Conservation (phyloP, 2,888 invertebrate genomes). For the Bellardia bayeri region DNA sequence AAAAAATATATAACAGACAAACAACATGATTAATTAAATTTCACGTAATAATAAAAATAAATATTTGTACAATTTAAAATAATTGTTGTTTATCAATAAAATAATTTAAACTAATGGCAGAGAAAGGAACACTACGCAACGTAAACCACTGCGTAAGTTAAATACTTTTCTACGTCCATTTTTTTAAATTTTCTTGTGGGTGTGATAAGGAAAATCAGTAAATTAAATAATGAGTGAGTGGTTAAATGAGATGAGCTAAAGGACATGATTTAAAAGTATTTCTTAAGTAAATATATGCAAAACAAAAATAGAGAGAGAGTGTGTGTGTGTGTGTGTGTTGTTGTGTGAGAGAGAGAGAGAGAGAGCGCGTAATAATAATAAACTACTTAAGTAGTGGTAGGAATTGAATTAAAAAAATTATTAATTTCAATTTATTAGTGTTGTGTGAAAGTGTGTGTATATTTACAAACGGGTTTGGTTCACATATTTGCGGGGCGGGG, state of each 20-base stretch:
- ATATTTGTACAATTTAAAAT: slow-evolving; percentile 59
- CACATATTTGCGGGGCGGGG: slow-evolving; percentile 55
- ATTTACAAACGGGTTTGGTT: slow-evolving; percentile 70
- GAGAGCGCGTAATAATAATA: neutral
- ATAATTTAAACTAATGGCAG: slow-evolving; percentile 30
- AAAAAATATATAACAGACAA: slow-evolving; percentile 35
- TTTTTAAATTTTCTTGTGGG: neutral
- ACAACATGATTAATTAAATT: slow-evolving; percentile 3
- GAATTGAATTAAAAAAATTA: slow-evolving; percentile 20
- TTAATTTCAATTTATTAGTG: slow-evolving; percentile 22
- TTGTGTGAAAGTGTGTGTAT: neutral
- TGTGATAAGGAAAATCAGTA: neutral
- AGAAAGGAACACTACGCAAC: neutral
- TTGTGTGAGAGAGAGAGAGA: too few species aligned
- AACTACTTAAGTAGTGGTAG: neutral
- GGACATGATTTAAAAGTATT: neutral
- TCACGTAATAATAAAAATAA: slow-evolving; percentile 40
- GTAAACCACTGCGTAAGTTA: neutral
- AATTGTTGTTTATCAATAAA: slow-evolving; percentile 36
- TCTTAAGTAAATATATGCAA: slow-evolving; percentile 2
- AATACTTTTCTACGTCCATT: neutral
- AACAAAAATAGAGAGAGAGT: neutral
- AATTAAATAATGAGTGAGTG: slow-evolving; percentile 5
- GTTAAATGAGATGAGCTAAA: neutral
- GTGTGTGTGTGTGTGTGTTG: too few species aligned